Evolutionary conservation across 2,113 vertebrate species (phyloP), one percentile per base, ranked within the genome.

Genomic region (Ceuthmochares aereus): DNA sequence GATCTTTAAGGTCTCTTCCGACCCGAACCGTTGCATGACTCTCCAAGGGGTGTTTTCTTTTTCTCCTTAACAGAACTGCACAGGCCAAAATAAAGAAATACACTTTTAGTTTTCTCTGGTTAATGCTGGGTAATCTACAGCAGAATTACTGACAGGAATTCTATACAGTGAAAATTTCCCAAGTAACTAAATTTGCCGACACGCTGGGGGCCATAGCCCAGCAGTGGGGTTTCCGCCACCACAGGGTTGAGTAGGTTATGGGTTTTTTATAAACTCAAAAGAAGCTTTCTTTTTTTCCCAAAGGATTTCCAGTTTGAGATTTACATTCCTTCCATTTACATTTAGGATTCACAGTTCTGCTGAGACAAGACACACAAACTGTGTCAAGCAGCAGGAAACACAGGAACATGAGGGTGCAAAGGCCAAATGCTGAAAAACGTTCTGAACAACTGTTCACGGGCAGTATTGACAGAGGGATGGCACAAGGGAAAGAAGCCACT

Each of bases 171-270:
- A 12, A 29, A 63, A 9, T 23, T 64, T 66, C 42, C 29, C 29
- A 14, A 59, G 32, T 10, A 36, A 59, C 37, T 79, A 19, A 76
- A 73, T 18, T 86, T 67, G n/a, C 32, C 25, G 62, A 20, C 16
- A 14, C 1, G 0, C 1, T 26, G 18, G 30, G 23, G 89, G 8
- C 17, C 14, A 19, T 1, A 76, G 45, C 40, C 66, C 23, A 5
- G 66, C 60, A 89, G 43, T 6, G 17, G 43, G 10, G 43, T 19
- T 75, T 59, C 52, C 32, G 78, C 22, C 29, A 82, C 16, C 8
- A n/a, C 6, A 29, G 11, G 9, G 26, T 30, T 1, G 0, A 43
- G 12, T 8, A 14, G 2, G 22, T 36, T 25, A 26, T 40, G 40
- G 40, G 40, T 40, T 76, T 51, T 40, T 27, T 15, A 51, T 67